Conservation (phyloP, 2,888 invertebrate genomes). For the Cacoxenus indagator region DNA sequence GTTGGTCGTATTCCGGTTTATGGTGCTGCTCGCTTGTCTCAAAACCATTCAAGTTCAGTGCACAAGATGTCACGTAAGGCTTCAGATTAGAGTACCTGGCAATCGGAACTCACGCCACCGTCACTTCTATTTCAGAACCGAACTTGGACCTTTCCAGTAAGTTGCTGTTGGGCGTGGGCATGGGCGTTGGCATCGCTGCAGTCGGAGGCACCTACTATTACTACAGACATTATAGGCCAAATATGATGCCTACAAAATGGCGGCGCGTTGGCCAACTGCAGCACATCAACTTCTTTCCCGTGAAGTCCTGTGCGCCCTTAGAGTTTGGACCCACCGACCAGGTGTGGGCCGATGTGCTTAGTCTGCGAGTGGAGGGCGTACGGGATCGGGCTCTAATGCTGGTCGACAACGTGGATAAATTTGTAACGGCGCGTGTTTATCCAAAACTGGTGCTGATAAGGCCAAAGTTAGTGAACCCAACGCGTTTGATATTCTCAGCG, state of each 20-base stretch:
- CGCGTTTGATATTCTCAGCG: conserved; percentile 73
- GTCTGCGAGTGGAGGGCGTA: conserved; percentile 50
- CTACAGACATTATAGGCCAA: conserved; percentile 53
- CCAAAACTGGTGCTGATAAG: conserved; percentile 61
- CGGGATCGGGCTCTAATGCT: conserved; percentile 66
- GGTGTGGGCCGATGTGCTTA: conserved; percentile 58
- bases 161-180: conserved; percentile 41
- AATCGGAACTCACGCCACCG: too few species aligned
- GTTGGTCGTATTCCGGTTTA: too few species aligned
- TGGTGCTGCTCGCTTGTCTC: too few species aligned
- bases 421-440: conserved; percentile 65
- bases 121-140: too few species aligned
- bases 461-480: conserved; percentile 55
- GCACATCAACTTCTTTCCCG: conserved; percentile 58
- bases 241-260: conserved; percentile 64
- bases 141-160: background rate
- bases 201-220: conserved; percentile 52
- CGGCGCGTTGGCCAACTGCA: conserved; percentile 59
- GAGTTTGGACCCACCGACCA: conserved; percentile 35
- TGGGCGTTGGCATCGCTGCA: conserved; percentile 48
- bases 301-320: conserved; percentile 65
- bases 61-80: too few species aligned
- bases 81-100: too few species aligned
- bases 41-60: too few species aligned
- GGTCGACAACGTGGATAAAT: conserved; percentile 55